phyloP scores from a whole-genome alignment of 2,888 invertebrate species.

The Thecocarcelia acutangulata region DNA sequence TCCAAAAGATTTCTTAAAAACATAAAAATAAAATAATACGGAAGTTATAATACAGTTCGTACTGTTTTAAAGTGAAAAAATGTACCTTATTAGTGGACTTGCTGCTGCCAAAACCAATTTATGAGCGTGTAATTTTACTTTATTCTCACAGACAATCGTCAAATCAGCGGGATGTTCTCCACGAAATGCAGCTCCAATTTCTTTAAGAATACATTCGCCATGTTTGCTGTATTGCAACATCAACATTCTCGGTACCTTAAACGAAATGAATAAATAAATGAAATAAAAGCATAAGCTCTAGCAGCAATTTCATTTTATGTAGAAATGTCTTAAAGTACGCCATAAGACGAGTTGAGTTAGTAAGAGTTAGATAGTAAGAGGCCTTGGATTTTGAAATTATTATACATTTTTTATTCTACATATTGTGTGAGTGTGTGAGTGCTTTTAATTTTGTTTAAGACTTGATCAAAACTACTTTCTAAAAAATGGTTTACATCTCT shows the following conservation, averaged over 20 bases:
- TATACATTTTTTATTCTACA: constrained; percentile 20
- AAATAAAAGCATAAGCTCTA: constrained; percentile 35
- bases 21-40: constrained; percentile 18
- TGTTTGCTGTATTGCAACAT: constrained; percentile 96
- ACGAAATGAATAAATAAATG: constrained; percentile 63
- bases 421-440: background rate
- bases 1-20: constrained; percentile 85
- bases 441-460: constrained; percentile 38
- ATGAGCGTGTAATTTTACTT: constrained; percentile 90
- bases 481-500: constrained; percentile 70
- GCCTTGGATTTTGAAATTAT: constrained; percentile 68
- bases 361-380: constrained; percentile 67
- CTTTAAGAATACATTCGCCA: constrained; percentile 94
- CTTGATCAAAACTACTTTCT: constrained; percentile 70
- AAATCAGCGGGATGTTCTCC: constrained; percentile 93
- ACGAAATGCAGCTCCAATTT: constrained; percentile 93
- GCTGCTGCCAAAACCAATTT: constrained; percentile 93
- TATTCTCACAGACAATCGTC: constrained; percentile 92
- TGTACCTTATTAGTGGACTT: constrained; percentile 89
- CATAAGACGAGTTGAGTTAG: constrained; percentile 52
- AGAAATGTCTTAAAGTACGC: constrained; percentile 40
- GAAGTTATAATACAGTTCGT: constrained; percentile 8
- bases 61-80: background rate
- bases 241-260: constrained; percentile 84
- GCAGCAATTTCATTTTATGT: constrained; percentile 52